phyloP scores from a whole-genome alignment of 2,888 invertebrate species.

The Ectobius pallidus region DNA sequence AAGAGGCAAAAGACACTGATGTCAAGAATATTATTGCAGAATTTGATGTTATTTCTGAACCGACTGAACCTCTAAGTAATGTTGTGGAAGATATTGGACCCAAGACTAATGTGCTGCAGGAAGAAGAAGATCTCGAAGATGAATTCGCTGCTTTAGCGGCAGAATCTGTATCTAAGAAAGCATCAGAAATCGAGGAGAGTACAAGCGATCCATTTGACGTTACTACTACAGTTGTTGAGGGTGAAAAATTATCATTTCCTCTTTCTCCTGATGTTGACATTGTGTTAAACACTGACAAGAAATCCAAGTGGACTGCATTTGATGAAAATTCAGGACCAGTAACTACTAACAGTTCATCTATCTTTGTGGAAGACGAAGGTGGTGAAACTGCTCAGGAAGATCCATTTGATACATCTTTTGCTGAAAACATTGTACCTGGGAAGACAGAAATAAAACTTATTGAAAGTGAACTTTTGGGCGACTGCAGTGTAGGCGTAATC shows the following conservation, averaged over 20 bases:
- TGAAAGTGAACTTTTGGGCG: constrained; percentile 63
- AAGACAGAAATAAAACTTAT: constrained; percentile 65
- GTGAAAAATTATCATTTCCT: constrained; percentile 33
- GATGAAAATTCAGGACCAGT: constrained; percentile 19
- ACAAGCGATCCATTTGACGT: constrained; percentile 58
- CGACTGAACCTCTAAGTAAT: neutral
- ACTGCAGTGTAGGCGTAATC: constrained; percentile 43
- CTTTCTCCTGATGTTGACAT: constrained; percentile 43
- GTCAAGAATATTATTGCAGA: constrained; percentile 46
- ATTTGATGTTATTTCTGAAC: constrained; percentile 45
- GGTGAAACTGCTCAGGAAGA: constrained; percentile 56
- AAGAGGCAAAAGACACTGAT: constrained; percentile 18
- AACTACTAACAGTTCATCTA: no score
- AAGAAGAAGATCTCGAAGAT: constrained; percentile 62
- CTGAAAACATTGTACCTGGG: constrained; percentile 73
- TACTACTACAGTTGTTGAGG: constrained; percentile 54
- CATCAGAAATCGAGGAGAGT: constrained; percentile 45
- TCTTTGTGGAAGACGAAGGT: constrained; percentile 1
- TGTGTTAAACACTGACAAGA: constrained; percentile 33
- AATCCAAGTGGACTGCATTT: constrained; percentile 35
- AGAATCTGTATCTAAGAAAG: constrained; percentile 70
- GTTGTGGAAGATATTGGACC: neutral
- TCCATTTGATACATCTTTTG: constrained; percentile 87
- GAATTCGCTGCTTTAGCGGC: constrained; percentile 80
- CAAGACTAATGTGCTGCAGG: neutral